These are phyloP conservation scores for Cataglyphis livida DNA, from an alignment of 2,888 invertebrate species.

Conservation along the genomic window DNA sequence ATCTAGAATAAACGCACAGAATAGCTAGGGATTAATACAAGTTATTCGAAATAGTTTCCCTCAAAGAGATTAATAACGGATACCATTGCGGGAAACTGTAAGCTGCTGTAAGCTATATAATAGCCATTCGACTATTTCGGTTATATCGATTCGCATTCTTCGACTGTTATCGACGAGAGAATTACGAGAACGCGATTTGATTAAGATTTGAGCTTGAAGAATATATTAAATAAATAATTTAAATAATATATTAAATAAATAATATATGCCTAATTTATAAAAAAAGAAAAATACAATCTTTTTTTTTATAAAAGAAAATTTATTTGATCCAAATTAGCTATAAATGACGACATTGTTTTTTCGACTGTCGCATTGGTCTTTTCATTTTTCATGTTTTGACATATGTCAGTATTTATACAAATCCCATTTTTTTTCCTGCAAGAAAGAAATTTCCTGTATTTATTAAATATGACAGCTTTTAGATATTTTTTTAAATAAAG, in stretches of 20 bases:
- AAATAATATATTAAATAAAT: too few relatives aligned
- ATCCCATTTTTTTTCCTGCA: neutral
- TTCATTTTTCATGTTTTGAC: neutral
- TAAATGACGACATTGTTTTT: neutral
- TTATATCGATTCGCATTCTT: slow-evolving; percentile 26
- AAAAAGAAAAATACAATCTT: neutral
- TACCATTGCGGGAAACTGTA: slow-evolving; percentile 31
- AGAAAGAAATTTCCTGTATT: neutral
- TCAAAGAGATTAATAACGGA: slow-evolving; percentile 43
- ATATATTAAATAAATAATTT: slow-evolving; percentile 10
- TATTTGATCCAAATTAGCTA: neutral
- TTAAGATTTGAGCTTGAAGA: slow-evolving; percentile 6
- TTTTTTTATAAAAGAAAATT: neutral
- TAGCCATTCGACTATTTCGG: slow-evolving; percentile 41
- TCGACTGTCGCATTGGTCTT: neutral
- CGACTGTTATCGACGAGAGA: slow-evolving; percentile 19
- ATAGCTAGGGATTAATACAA: slow-evolving; percentile 27
- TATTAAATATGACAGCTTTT: neutral
- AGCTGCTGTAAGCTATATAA: slow-evolving; percentile 33
- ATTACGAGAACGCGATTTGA: slow-evolving; percentile 35
- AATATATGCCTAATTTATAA: neutral
- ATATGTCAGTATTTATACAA: neutral
- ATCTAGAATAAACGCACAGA: neutral
- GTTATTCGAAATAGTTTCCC: slow-evolving; percentile 44
- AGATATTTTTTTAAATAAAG: neutral